A percentile compares a stretch with the other conserved stretches of the same genome.
These are phyloP conservation scores for Drosophila ananassae DNA, from an alignment of 1,140 invertebrate species.

Conservation along the genomic window DNA sequence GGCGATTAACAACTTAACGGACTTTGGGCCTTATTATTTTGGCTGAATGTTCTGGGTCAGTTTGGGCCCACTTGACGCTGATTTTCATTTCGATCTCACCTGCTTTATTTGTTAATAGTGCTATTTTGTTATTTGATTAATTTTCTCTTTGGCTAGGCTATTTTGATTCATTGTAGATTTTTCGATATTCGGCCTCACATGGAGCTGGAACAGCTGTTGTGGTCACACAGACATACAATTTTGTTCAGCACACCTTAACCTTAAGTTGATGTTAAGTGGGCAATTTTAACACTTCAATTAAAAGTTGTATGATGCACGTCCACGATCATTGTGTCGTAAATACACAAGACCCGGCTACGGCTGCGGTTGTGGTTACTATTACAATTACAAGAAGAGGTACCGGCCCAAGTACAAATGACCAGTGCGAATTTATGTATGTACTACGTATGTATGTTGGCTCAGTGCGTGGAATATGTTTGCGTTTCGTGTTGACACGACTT, in stretches of 20 bases:
- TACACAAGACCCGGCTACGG: not conserved
- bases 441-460: slow-evolving; percentile 6
- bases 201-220: not conserved
- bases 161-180: slow-evolving; percentile 16
- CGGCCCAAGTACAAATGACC: not conserved
- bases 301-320: slow-evolving; percentile 64
- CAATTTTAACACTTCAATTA: slow-evolving; percentile 82
- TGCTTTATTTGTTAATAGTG: slow-evolving; percentile 2
- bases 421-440: not conserved
- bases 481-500: slow-evolving; percentile 62
- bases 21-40: not conserved
- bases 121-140: not conserved
- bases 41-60: not conserved
- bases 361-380: slow-evolving; percentile 4
- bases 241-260: slow-evolving; percentile 68
- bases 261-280: slow-evolving; percentile 78
- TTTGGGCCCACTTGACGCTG: not conserved
- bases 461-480: slow-evolving; percentile 64
- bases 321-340: slow-evolving; percentile 24
- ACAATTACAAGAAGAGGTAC: not conserved
- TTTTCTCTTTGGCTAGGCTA: slow-evolving; percentile 9
- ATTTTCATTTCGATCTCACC: not conserved
- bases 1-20: not conserved
- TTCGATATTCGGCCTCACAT: slow-evolving; percentile 16
- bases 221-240: slow-evolving; percentile 10